Conservation (phyloP, 1,140 invertebrate genomes). For the Palaemon carinicauda region DNA sequence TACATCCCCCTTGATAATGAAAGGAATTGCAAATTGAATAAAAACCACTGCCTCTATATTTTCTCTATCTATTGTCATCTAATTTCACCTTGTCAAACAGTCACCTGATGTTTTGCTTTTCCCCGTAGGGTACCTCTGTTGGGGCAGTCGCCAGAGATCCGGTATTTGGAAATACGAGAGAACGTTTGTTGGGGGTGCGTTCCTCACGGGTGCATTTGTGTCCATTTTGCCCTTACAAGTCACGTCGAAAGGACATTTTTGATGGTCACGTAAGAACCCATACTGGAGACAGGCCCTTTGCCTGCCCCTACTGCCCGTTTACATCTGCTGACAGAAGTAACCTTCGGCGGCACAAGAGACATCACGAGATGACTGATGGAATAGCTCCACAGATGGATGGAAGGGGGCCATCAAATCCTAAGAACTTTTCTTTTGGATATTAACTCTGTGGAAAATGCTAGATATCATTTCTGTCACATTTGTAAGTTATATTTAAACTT, state of each 20-base stretch:
- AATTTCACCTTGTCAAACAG: not conserved
- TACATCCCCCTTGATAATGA: too few relatives aligned
- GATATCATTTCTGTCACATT: too few relatives aligned
- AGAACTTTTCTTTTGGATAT: too few relatives aligned
- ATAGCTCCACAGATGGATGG: not conserved
- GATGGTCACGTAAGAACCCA: constrained; percentile 46
- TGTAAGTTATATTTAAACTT: too few relatives aligned
- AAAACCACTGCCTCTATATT: too few relatives aligned
- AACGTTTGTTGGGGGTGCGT: not conserved
- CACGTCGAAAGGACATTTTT: constrained; percentile 36
- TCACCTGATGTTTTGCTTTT: constrained; percentile 20
- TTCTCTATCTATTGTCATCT: too few relatives aligned
- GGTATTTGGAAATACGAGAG: not conserved
- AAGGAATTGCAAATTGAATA: too few relatives aligned
- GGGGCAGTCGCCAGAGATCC: not conserved
- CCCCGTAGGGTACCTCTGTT: not conserved
- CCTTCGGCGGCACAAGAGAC: constrained; percentile 30
- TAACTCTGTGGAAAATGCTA: too few relatives aligned
- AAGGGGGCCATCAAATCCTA: too few relatives aligned
- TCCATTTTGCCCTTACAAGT: constrained; percentile 39
- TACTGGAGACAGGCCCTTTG: constrained; percentile 39
- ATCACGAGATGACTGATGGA: not conserved
- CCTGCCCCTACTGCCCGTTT: constrained; percentile 37
- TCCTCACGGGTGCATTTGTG: not conserved
- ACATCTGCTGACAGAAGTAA: constrained; percentile 43